phyloP scores from a whole-genome alignment of 2,797 vertebrate genomes.

The Borostomias antarcticus region DNA sequence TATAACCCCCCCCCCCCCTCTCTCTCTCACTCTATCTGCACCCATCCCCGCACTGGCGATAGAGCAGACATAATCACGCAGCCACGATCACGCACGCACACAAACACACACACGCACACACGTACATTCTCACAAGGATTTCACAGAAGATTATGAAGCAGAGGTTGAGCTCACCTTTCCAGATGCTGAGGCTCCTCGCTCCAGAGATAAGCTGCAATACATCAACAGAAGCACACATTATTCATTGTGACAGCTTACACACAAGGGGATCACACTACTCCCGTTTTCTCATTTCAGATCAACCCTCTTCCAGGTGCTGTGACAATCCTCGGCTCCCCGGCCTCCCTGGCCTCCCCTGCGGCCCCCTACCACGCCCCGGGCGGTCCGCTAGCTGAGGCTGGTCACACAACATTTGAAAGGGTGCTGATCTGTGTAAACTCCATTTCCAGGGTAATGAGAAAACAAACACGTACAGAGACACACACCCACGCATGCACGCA shows the following conservation, averaged over 20 bases:
- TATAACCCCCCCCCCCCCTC: background rate
- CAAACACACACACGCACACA: background rate
- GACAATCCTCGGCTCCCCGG: no score
- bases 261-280: background rate
- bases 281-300: background rate
- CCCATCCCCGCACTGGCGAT: background rate
- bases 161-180: constrained; percentile 70
- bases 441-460: no score
- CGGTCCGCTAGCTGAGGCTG: no score
- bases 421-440: no score
- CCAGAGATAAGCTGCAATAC: constrained; percentile 68
- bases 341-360: no score
- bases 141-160: no score
- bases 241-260: background rate
- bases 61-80: background rate
- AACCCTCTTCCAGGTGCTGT: no score
- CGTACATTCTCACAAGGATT: no score
- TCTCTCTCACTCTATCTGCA: background rate
- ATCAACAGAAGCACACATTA: constrained; percentile 41
- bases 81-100: background rate
- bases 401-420: no score
- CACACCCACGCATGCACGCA: no score
- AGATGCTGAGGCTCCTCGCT: constrained; percentile 72
- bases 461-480: no score
- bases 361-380: no score